Percentiles rank a stretch among this genome's conserved stretches.
These are phyloP conservation scores for human DNA, from an alignment of 2,113 vertebrate species.

Conservation along the genomic window DNA sequence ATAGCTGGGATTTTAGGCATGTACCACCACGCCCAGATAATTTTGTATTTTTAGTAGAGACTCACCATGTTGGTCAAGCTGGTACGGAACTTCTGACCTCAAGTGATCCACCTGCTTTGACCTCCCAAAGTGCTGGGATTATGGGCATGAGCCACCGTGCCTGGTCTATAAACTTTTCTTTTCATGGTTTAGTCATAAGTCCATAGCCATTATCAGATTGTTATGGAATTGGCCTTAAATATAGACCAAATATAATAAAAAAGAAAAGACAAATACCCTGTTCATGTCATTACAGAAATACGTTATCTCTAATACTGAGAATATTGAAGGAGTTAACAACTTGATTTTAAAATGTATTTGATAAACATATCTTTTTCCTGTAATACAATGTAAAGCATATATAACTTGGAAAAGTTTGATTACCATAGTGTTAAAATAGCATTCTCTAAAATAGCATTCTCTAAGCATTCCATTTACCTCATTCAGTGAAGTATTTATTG, in stretches of 20 bases:
- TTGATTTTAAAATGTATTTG: neutral
- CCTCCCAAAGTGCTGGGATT: no score
- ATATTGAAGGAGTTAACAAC: neutral
- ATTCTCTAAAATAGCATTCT: neutral
- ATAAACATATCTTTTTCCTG: neutral
- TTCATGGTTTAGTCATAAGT: neutral
- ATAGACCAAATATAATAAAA: neutral
- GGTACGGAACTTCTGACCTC: no score
- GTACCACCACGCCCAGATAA: no score
- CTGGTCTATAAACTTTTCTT: no score
- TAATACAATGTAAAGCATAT: neutral
- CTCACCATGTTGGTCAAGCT: no score
- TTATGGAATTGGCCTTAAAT: neutral
- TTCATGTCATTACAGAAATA: neutral
- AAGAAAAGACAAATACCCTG: neutral
- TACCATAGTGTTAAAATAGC: neutral
- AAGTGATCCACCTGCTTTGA: no score
- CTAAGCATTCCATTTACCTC: neutral
- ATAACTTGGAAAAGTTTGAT: neutral
- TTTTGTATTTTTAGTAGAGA: no score
- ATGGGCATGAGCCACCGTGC: no score
- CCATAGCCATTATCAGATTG: neutral
- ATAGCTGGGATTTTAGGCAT: no score
- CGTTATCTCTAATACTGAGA: neutral
- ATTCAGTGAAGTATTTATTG: neutral